Base-by-base conservation (phyloP, 2,113 vertebrate species). In the Lophotis ruficrista region DNA sequence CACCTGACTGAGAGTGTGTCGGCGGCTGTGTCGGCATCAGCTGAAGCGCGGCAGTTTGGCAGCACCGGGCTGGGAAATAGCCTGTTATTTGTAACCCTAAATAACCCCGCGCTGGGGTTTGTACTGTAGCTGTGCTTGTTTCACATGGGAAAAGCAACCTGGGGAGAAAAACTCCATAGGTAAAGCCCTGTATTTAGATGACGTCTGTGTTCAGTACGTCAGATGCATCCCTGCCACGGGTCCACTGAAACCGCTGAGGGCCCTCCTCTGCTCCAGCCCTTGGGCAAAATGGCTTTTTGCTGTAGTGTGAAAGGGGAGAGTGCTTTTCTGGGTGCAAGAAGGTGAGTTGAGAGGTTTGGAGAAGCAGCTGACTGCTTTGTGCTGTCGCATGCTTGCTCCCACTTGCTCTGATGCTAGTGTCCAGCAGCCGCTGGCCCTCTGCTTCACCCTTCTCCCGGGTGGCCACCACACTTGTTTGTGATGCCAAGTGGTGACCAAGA, bases 211-310 rank as follows among this genome's bases (percentile, higher is more conserved):
- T 76, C 57, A 16, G 0, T 6, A 12, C 7, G 1, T 43, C 56
- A 81, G 72, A 35, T 1, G 5, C 7, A 66, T 33, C 7, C 16
- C 48, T 50, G 53, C 16, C 13, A 5, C 9, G 38, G n/a, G 48
- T 64, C 38, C 0, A 1, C 18, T 33, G 21, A 31, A 70, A 38
- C 16, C 0, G 0, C 31, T 14, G 25, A 57, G n/a, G 27, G 48
- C 30, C 10, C 28, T 93, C 9, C 27, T 37, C 47, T 0, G 2
- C 48, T 64, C 35, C 62, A 70, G 25, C 16, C 24, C 38, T 3
- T 58, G n/a, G 58, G 33, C n/a, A 86, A 72, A 65, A 54, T 15
- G 79, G 33, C 31, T 23, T 62, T 68, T 80, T 54, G 56, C 47
- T 54, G 15, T 2, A 22, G 25, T 22, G 12, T 30, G 24, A 51